Evolutionary conservation across 1,140 invertebrate species (phyloP).

Genomic region (Lerema accius): DNA sequence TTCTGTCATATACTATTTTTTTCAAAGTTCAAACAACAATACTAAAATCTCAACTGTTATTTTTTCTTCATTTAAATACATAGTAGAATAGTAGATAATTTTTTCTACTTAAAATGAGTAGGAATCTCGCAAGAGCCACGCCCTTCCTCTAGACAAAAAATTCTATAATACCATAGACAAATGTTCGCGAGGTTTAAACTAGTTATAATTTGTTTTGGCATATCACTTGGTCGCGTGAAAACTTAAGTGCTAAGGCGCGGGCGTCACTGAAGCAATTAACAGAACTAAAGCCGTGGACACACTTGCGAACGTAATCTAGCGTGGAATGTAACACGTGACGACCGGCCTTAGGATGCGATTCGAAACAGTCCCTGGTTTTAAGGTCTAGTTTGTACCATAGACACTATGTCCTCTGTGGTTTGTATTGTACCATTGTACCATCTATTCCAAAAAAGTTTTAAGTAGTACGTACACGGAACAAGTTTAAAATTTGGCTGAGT

Average conservation of each 20-base stretch:
- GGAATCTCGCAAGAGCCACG: not conserved
- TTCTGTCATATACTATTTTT: no score
- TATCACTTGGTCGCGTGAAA: constrained; percentile 23
- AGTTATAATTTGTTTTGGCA: constrained; percentile 1
- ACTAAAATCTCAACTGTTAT: no score
- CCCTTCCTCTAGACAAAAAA: constrained; percentile 9
- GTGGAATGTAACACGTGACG: constrained; percentile 60
- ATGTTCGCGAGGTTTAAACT: constrained; percentile 18
- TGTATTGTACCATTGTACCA: no score
- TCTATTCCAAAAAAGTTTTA: no score
- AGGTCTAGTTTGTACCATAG: no score
- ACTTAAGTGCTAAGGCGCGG: constrained; percentile 30
- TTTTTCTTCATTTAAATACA: not conserved
- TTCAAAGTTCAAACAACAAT: no score
- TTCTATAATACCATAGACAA: constrained; percentile 5
- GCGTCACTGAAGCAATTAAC: constrained; percentile 38
- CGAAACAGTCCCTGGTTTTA: not conserved
- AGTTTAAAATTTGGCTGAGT: no score
- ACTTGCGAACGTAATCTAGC: constrained; percentile 46
- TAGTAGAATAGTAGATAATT: constrained; percentile 1
- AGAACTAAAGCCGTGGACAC: constrained; percentile 43
- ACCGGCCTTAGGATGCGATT: constrained; percentile 36
- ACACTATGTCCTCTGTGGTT: no score
- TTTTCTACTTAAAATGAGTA: not conserved
- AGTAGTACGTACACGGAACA: no score